Evolutionary conservation across 30 jellyfish, hydroid and myxozoan species (phyloP).

Genomic region (Sanderia malayensis): DNA sequence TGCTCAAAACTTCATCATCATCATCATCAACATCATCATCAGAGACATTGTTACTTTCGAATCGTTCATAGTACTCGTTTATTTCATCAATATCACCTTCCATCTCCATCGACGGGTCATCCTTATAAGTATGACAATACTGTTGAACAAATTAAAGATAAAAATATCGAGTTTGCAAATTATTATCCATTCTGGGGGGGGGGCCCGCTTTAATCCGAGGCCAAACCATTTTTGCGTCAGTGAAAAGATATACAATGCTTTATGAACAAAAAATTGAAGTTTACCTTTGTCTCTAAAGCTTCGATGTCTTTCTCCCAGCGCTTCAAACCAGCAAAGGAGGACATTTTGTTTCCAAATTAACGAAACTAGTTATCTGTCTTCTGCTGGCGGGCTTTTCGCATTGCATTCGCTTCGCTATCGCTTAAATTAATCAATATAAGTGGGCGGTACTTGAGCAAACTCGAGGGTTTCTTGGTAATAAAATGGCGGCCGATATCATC

Average conservation of each 20-base stretch:
- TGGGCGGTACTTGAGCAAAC: not conserved
- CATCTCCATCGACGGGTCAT: not conserved
- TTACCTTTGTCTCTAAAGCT: not conserved
- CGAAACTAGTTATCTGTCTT: too few species aligned
- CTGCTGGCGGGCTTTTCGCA: too few species aligned
- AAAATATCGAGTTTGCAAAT: too few species aligned
- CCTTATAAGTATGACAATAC: not conserved
- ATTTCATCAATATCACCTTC: not conserved
- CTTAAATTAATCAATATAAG: too few species aligned
- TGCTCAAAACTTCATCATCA: not conserved
- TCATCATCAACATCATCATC: not conserved
- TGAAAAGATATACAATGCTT: too few species aligned
- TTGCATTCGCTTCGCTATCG: too few species aligned
- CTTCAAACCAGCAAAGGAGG: not conserved
- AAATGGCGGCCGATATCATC: slow-evolving; percentile 58
- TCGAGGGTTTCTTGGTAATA: not conserved
- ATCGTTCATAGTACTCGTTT: not conserved
- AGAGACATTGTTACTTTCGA: not conserved
- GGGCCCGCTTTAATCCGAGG: too few species aligned
- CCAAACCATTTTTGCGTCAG: too few species aligned
- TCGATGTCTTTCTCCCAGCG: not conserved
- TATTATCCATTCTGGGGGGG: too few species aligned
- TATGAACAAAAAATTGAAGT: too few species aligned
- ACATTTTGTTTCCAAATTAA: too few species aligned
- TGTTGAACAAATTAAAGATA: too few species aligned